Conservation (phyloP, 2,797 vertebrate genomes). For the Knipowitschia caucasica region DNA sequence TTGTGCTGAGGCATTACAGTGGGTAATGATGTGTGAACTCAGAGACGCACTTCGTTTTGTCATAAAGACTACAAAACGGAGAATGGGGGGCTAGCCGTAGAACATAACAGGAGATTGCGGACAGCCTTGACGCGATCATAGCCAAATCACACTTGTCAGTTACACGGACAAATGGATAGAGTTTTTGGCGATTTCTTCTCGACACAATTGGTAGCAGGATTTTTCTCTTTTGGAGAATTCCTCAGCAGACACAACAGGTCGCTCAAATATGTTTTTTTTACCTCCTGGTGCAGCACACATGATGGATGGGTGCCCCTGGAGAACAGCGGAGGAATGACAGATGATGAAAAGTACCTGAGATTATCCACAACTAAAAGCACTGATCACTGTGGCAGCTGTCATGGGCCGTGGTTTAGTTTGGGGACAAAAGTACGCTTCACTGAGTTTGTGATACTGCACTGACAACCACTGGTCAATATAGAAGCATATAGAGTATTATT, state of each 20-base stretch:
- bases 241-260: background rate
- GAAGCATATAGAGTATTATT: background rate
- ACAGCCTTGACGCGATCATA: slow-evolving; percentile 67
- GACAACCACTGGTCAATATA: background rate
- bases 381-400: slow-evolving; percentile 1
- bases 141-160: slow-evolving; percentile 62
- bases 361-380: slow-evolving; percentile 7
- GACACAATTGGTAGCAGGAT: slow-evolving; percentile 10
- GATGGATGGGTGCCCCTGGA: slow-evolving; percentile 11
- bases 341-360: slow-evolving; percentile 5
- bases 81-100: slow-evolving; percentile 54
- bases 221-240: slow-evolving; percentile 14
- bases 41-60: slow-evolving; percentile 73
- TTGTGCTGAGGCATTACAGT: slow-evolving; percentile 73
- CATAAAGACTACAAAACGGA: slow-evolving; percentile 64
- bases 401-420: background rate
- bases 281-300: slow-evolving; percentile 6
- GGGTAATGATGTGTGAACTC: slow-evolving; percentile 77
- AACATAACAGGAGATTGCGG: slow-evolving; percentile 59
- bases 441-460: background rate
- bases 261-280: slow-evolving; percentile 12
- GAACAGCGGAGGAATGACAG: slow-evolving; percentile 6
- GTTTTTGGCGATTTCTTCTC: slow-evolving; percentile 30
- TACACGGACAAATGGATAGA: slow-evolving; percentile 39
- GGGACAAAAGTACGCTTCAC: slow-evolving; percentile 1